These are phyloP conservation scores for Acanthosepion esculentum DNA, from an alignment of 2,888 invertebrate genomes.

Conservation along the genomic window DNA sequence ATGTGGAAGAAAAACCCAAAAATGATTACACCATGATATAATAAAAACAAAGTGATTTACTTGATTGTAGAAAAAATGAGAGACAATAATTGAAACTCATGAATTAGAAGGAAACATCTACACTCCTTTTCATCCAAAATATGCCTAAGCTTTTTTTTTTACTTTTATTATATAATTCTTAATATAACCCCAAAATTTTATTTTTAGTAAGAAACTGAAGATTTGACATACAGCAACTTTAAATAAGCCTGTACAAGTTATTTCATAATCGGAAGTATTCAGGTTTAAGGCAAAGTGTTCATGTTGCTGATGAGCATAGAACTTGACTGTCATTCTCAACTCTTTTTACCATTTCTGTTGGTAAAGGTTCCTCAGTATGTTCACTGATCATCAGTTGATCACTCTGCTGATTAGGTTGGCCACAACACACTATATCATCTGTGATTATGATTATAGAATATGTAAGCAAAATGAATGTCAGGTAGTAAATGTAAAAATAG, in stretches of 20 bases:
- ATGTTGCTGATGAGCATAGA: neutral
- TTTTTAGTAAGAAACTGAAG: too few species aligned
- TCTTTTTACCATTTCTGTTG: too few species aligned
- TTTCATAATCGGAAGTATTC: neutral
- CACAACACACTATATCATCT: too few species aligned
- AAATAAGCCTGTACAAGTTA: neutral
- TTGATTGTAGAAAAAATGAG: neutral
- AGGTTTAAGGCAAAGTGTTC: neutral
- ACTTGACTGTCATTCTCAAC: neutral
- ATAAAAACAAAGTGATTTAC: neutral
- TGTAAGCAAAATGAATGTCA: too few species aligned
- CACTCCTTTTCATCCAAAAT: neutral
- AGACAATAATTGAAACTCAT: neutral
- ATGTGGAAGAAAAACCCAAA: neutral
- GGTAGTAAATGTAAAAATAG: too few species aligned
- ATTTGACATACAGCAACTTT: neutral
- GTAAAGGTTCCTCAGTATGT: too few species aligned
- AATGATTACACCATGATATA: neutral
- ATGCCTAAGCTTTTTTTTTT: neutral
- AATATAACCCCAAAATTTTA: neutral
- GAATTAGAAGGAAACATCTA: neutral
- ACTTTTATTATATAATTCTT: neutral
- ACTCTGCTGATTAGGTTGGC: too few species aligned
- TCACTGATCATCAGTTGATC: too few species aligned
- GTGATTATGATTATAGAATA: too few species aligned